Evolutionary conservation across 2,888 invertebrate genomes (phyloP).

Genomic region (Epiblema foenella): DNA sequence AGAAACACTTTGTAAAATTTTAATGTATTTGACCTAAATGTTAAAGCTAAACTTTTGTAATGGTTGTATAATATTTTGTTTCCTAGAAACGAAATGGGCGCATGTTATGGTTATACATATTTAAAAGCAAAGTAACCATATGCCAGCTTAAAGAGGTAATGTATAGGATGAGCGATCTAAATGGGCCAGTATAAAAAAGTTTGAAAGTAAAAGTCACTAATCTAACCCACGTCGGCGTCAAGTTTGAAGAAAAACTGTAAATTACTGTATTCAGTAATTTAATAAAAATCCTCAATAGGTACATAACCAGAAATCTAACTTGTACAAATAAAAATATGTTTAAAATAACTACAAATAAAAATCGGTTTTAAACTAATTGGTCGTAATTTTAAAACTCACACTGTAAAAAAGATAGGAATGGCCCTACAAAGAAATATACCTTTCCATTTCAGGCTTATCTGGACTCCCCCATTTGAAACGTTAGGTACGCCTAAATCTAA

Average conservation of each 20-base stretch:
- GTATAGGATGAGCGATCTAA: neutral
- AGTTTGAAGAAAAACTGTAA: too few species aligned
- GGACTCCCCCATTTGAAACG: neutral
- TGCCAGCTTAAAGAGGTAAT: neutral
- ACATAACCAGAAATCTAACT: too few species aligned
- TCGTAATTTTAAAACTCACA: too few species aligned
- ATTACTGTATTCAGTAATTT: too few species aligned
- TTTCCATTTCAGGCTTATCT: neutral
- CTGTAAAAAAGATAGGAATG: too few species aligned
- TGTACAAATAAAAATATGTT: too few species aligned
- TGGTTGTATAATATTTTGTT: slow-evolving; percentile 21
- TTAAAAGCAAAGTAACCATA: slow-evolving; percentile 11
- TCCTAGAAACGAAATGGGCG: slow-evolving; percentile 19
- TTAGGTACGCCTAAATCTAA: too few species aligned
- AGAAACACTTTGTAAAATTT: slow-evolving; percentile 19
- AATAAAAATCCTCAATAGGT: too few species aligned
- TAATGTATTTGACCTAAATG: slow-evolving; percentile 29
- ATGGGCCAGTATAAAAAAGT: neutral
- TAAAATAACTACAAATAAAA: too few species aligned
- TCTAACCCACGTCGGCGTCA: neutral
- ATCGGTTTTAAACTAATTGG: too few species aligned
- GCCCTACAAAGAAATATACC: neutral
- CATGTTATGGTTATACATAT: slow-evolving; percentile 19
- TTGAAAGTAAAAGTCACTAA: neutral
- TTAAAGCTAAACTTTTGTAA: slow-evolving; percentile 19